Evolutionary conservation across 1,140 invertebrate species (phyloP), one percentile per base, ranked within the genome.

Genomic region (Coelopa frigida): DNA sequence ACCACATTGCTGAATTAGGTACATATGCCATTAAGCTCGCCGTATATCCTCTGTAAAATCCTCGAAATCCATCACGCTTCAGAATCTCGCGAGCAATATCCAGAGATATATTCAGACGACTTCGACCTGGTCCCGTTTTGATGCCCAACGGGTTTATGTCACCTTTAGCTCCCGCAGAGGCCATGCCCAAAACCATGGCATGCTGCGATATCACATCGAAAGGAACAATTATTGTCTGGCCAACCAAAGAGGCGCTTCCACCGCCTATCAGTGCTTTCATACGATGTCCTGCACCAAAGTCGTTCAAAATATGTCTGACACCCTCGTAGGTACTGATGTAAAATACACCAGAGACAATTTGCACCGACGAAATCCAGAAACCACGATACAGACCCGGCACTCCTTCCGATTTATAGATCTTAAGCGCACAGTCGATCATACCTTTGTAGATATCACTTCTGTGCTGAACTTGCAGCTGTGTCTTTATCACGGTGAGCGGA

Each of bases 291-390:
- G 72, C 58, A 54, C 74, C 75, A 53, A 81, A 66, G 52, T 81
- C 76, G 14, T 77, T 77, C 2, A 96, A 72, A 32, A 91, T 62
- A 59, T 95, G 84, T 29, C 94, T 72, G 1, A 93, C 85, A 33
- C 86, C 87, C 73, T 99, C 95, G 61, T 98, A 98, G 0, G 92
- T 93, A 11, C 89, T 87, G 27, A 98, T 94, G 71, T 98, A 98
- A 67, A 90, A 86, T 15, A 95, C 83, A 33, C 91, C 83, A 41
- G 89, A 89, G 15, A 91, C 79, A 59, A 89, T 81, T 68, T 78
- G 77, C 27, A 82, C 77, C 36, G 88, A 89, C 40, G 87, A 93
- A 39, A 95, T 77, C 89, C 90, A 94, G 69, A 96, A 96, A n/a
- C 94, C 95, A 60, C 86, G 78, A 69, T 98, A 98, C 0, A 98